Evolutionary conservation across 2,888 invertebrate species (phyloP).

Genomic region (Lacanobia oleracea): DNA sequence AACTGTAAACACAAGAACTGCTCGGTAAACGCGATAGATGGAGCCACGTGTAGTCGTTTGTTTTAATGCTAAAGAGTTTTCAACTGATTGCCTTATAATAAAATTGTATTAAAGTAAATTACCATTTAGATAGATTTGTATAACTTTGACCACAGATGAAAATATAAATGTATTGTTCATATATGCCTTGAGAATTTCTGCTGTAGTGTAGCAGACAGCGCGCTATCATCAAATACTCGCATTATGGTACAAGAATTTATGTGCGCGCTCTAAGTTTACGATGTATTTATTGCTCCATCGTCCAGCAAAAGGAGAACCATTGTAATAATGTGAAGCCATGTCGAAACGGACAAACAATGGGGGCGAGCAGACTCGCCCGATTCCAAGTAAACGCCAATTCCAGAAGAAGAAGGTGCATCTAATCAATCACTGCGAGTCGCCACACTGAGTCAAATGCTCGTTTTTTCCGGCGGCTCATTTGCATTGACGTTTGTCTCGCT

Average conservation of each 20-base stretch:
- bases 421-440: constrained; percentile 85
- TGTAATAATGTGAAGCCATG: constrained; percentile 75
- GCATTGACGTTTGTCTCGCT: constrained; percentile 77
- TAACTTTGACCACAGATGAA: constrained; percentile 19
- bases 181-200: constrained; percentile 14
- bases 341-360: constrained; percentile 80
- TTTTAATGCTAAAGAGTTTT: constrained; percentile 48
- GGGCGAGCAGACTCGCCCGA: constrained; percentile 70
- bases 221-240: constrained; percentile 70
- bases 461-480: constrained; percentile 83
- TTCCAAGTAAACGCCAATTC: constrained; percentile 78
- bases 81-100: constrained; percentile 37
- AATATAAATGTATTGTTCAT: constrained; percentile 2
- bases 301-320: constrained; percentile 70
- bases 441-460: constrained; percentile 81
- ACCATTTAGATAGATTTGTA: constrained; percentile 32
- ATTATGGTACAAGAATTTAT: constrained; percentile 76
- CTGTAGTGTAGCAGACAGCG: constrained; percentile 39
- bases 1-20: constrained; percentile 58
- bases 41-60: constrained; percentile 60
- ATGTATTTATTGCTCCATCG: constrained; percentile 78
- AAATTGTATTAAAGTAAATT: constrained; percentile 27
- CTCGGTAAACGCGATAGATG: constrained; percentile 68
- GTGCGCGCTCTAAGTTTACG: constrained; percentile 77
- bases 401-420: constrained; percentile 85